These are phyloP conservation scores for Tenthredo notha DNA, from an alignment of 2,888 invertebrate species.

Conservation along the genomic window DNA sequence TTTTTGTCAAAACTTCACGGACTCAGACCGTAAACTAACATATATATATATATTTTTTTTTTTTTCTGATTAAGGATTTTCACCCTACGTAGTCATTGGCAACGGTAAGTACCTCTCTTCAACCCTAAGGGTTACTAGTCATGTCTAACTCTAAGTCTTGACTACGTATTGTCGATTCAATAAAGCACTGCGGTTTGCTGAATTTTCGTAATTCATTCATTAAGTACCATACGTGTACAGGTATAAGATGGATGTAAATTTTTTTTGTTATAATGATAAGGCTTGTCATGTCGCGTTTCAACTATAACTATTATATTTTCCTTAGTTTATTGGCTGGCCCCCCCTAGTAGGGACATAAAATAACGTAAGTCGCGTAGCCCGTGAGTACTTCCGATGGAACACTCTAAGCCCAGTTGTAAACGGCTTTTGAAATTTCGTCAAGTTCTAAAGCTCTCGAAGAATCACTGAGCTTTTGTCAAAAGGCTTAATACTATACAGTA, in stretches of 20 bases:
- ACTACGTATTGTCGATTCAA: slow-evolving; percentile 61
- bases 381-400: slow-evolving; percentile 24
- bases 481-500: neutral
- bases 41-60: neutral
- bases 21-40: neutral
- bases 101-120: slow-evolving; percentile 8
- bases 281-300: neutral
- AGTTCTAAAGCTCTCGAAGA: neutral
- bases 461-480: slow-evolving; percentile 12
- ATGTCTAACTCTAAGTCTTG: slow-evolving; percentile 17
- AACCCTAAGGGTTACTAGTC: slow-evolving; percentile 28
- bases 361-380: slow-evolving; percentile 8
- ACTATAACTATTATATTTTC: neutral
- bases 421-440: neutral
- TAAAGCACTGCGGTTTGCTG: slow-evolving; percentile 60
- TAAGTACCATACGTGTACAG: slow-evolving; percentile 21
- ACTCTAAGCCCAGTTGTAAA: slow-evolving; percentile 21
- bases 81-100: slow-evolving; percentile 38
- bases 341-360: neutral
- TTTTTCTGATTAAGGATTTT: neutral
- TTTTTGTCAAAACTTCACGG: neutral
- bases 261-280: neutral
- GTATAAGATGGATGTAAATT: neutral
- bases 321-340: neutral
- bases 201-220: slow-evolving; percentile 22